Conservation (phyloP, 1,140 invertebrate genomes). For the Oedothorax gibbosus region DNA sequence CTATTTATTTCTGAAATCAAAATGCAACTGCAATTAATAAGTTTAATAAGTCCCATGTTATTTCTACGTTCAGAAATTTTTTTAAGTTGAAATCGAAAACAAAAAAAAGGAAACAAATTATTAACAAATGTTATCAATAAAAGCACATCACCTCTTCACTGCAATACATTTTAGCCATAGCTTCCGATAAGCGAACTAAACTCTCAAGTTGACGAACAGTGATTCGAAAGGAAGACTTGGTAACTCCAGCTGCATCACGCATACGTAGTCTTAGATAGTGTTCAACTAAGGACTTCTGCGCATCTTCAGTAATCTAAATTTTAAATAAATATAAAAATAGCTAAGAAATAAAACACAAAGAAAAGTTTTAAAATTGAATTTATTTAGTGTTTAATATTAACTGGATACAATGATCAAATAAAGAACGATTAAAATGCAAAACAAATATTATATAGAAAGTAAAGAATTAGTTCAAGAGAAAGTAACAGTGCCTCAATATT, state of each 20-base stretch:
- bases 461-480: no score
- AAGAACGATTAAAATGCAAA: no score
- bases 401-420: no score
- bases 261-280: slow-evolving; percentile 90
- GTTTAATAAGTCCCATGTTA: no score
- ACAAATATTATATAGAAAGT: background rate
- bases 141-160: slow-evolving; percentile 80
- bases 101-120: no score
- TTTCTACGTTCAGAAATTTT: no score
- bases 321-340: background rate
- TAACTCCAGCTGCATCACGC: slow-evolving; percentile 80
- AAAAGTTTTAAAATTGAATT: background rate
- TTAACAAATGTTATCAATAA: no score
- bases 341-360: background rate
- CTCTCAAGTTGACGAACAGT: slow-evolving; percentile 99
- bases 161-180: slow-evolving; percentile 95
- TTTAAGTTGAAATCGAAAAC: no score
- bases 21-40: no score
- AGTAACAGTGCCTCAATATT: background rate
- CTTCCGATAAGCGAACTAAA: slow-evolving; percentile 95
- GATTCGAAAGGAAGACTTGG: slow-evolving; percentile 88
- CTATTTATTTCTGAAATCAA: no score
- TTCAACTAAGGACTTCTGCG: slow-evolving; percentile 85
- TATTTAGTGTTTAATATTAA: no score
- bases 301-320: slow-evolving; percentile 76